A percentile compares a stretch with the other conserved stretches of the same genome.
Evolutionary conservation across 2,888 invertebrate species (phyloP).

Genomic region (Heliothis peltigera): DNA sequence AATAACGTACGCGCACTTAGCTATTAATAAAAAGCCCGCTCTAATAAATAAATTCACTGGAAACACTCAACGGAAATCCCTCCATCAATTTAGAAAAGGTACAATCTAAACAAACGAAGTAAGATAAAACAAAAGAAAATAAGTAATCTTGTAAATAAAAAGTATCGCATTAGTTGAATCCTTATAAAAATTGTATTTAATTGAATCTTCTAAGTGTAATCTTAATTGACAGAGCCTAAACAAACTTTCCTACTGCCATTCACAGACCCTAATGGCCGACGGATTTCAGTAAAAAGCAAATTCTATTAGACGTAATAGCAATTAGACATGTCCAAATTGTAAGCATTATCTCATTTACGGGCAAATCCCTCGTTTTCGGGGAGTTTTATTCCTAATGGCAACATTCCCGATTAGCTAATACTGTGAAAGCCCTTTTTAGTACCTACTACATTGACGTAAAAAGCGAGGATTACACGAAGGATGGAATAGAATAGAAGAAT

Average conservation of each 20-base stretch:
- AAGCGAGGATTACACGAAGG: too few species aligned
- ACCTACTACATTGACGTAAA: slow-evolving; percentile 6
- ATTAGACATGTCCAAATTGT: slow-evolving; percentile 40
- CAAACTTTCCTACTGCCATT: slow-evolving; percentile 34
- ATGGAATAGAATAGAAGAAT: too few species aligned
- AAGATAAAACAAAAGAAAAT: not conserved
- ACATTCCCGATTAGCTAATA: slow-evolving; percentile 50
- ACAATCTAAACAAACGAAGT: not conserved
- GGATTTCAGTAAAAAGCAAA: slow-evolving; percentile 46
- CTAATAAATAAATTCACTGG: not conserved
- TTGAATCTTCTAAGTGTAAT: slow-evolving; percentile 17
- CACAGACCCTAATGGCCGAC: slow-evolving; percentile 21
- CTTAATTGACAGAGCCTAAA: slow-evolving; percentile 21
- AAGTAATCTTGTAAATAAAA: slow-evolving; percentile 5
- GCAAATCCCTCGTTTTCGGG: slow-evolving; percentile 22
- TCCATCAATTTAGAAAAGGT: not conserved
- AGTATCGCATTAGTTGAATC: slow-evolving; percentile 10
- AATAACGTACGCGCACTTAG: not conserved
- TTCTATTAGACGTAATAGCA: slow-evolving; percentile 40
- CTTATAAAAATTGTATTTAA: slow-evolving; percentile 35
- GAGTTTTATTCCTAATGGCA: slow-evolving; percentile 59
- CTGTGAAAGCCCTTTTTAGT: slow-evolving; percentile 29
- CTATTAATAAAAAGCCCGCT: not conserved
- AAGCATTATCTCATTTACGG: slow-evolving; percentile 26
- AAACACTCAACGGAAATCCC: slow-evolving; percentile 1